Percentiles rank a stretch among this genome's conserved stretches.
These are phyloP conservation scores for Phyto melanocephala DNA, from an alignment of 2,888 invertebrate genomes.

Conservation along the genomic window DNA sequence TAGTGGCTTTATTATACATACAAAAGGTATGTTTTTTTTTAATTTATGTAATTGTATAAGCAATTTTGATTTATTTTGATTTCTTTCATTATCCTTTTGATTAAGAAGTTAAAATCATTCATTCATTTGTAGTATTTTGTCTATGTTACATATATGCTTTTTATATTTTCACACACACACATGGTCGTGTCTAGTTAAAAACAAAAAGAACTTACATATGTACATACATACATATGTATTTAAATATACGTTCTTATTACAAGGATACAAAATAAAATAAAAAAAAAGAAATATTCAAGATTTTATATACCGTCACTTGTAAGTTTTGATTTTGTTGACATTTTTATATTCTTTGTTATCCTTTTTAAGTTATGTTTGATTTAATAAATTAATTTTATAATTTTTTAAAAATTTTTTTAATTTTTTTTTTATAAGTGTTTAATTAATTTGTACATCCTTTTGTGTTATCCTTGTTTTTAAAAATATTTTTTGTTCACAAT, in stretches of 20 bases:
- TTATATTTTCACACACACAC: not conserved
- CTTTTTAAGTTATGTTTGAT: not conserved
- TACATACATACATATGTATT: not conserved
- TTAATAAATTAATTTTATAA: not conserved
- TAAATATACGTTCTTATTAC: too few relatives aligned
- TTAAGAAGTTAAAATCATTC: too few relatives aligned
- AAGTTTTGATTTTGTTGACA: conserved; percentile 52
- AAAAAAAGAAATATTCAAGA: not conserved
- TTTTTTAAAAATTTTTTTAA: not conserved
- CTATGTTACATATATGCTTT: too few relatives aligned
- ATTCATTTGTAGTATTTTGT: too few relatives aligned
- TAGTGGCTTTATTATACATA: too few relatives aligned
- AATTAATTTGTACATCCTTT: not conserved
- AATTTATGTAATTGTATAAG: too few relatives aligned
- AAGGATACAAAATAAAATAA: too few relatives aligned
- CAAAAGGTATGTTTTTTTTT: too few relatives aligned
- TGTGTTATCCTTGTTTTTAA: conserved; percentile 2
- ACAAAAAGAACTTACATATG: too few relatives aligned
- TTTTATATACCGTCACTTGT: conserved; percentile 48
- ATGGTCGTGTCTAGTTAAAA: not conserved
- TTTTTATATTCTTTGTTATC: conserved; percentile 14
- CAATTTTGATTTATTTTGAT: not conserved
- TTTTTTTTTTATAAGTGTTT: too few relatives aligned
- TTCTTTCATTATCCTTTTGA: not conserved
- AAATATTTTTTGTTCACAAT: not conserved